Evolutionary conservation across 2,113 vertebrate genomes (phyloP).

Genomic region (Numenius arquata): DNA sequence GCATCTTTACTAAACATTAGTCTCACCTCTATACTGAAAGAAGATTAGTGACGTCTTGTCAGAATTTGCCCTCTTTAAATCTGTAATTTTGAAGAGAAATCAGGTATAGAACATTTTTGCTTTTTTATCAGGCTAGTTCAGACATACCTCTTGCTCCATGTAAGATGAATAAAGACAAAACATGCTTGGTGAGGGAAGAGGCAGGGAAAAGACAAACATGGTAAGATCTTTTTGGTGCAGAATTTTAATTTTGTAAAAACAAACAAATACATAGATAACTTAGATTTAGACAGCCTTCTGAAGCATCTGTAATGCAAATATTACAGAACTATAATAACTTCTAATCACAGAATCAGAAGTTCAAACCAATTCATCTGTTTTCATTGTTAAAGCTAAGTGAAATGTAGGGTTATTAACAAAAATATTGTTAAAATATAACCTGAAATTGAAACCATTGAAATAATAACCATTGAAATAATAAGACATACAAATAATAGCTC

Average conservation of each 20-base stretch:
- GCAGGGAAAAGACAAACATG: neutral
- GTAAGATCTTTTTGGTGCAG: neutral
- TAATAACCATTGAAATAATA: neutral
- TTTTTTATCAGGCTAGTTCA: neutral
- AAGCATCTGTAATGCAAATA: neutral
- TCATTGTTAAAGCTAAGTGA: neutral
- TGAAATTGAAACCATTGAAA: neutral
- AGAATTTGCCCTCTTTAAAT: neutral
- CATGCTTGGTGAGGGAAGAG: neutral
- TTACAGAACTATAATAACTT: neutral
- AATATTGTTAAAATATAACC: neutral
- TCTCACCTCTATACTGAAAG: neutral
- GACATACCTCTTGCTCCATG: neutral
- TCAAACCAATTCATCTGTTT: neutral
- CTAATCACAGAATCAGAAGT: neutral
- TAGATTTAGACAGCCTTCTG: neutral
- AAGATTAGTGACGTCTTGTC: neutral
- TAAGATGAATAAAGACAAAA: neutral
- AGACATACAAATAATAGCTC: neutral
- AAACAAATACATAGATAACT: neutral
- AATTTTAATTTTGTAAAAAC: neutral
- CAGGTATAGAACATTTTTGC: neutral
- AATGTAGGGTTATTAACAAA: neutral
- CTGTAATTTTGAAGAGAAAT: neutral
- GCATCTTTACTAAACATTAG: neutral